A percentile compares a stretch with the other conserved stretches of the same genome.
Conservation (phyloP, 2,888 invertebrate genomes). For the Protophormia terraenovae region DNA sequence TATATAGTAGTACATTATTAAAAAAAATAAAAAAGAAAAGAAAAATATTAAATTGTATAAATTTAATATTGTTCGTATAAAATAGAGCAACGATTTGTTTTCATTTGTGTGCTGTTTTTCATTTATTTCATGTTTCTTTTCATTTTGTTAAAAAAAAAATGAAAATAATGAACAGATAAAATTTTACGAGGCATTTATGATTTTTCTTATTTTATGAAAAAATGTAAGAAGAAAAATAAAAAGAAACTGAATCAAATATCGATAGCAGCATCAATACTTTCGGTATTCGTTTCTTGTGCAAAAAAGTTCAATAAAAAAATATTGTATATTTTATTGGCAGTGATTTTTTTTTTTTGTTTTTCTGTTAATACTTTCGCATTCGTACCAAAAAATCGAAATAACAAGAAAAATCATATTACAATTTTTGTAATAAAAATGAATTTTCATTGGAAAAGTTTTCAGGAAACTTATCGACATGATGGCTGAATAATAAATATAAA, state of each 20-base stretch:
- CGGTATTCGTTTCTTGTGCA: not conserved
- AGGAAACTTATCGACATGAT: slow-evolving; percentile 13
- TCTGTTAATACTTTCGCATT: not conserved
- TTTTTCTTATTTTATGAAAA: slow-evolving; percentile 45
- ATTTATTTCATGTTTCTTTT: not conserved
- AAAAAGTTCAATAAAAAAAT: slow-evolving; percentile 47
- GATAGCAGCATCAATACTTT: not conserved
- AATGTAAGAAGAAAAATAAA: not conserved
- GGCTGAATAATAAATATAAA: slow-evolving; percentile 1
- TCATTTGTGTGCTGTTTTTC: not conserved
- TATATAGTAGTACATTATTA: not conserved
- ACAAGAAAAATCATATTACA: slow-evolving; percentile 11
- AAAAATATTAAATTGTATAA: slow-evolving; percentile 29
- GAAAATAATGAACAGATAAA: slow-evolving; percentile 61
- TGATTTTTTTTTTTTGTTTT: slow-evolving; percentile 48
- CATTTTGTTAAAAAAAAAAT: slow-evolving; percentile 25
- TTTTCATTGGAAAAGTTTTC: slow-evolving; percentile 40
- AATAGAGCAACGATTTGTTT: slow-evolving; percentile 43
- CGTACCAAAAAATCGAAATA: not conserved
- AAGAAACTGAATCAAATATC: slow-evolving; percentile 24
- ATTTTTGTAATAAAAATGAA: slow-evolving; percentile 38
- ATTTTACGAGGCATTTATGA: slow-evolving; percentile 64
- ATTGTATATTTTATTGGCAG: slow-evolving; percentile 53
- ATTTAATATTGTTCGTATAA: slow-evolving; percentile 37
- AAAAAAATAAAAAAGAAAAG: not conserved